These are phyloP conservation scores for Sebastes minor DNA, from an alignment of 2,797 vertebrate genomes.

Conservation along the genomic window DNA sequence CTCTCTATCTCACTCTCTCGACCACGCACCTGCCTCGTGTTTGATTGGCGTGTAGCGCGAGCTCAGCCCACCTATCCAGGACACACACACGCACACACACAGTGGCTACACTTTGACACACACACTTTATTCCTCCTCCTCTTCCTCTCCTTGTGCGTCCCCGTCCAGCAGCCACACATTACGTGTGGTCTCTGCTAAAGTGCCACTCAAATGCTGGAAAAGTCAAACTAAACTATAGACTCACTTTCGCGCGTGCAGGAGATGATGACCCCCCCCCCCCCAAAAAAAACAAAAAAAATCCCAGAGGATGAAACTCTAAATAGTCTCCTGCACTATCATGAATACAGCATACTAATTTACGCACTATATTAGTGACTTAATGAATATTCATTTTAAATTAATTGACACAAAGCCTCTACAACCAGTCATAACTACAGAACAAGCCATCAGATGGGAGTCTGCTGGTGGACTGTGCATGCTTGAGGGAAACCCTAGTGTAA, in stretches of 20 bases:
- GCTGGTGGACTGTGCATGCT: neutral
- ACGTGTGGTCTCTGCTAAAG: conserved; percentile 66
- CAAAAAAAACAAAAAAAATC: neutral
- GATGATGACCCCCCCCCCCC: neutral
- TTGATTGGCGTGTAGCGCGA: conserved; percentile 80
- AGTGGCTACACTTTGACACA: neutral
- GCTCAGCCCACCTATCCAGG: conserved; percentile 74
- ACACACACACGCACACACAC: neutral
- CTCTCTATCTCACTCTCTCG: neutral
- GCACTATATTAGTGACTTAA: neutral
- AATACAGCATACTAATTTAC: neutral
- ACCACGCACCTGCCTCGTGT: conserved; percentile 49
- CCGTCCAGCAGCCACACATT: neutral
- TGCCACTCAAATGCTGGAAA: conserved; percentile 70
- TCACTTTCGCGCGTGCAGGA: too few species aligned
- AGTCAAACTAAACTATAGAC: conserved; percentile 20
- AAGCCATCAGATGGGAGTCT: conserved; percentile 16
- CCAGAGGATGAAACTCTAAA: neutral
- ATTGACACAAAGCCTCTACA: neutral
- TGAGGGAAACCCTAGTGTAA: neutral
- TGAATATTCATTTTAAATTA: neutral
- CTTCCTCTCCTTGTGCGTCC: conserved; percentile 14
- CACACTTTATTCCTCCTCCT: neutral
- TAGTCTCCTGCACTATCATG: neutral
- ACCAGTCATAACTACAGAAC: neutral